Base-by-base conservation (phyloP, 2,113 vertebrate species). In the Drymodes brunneopygia region DNA sequence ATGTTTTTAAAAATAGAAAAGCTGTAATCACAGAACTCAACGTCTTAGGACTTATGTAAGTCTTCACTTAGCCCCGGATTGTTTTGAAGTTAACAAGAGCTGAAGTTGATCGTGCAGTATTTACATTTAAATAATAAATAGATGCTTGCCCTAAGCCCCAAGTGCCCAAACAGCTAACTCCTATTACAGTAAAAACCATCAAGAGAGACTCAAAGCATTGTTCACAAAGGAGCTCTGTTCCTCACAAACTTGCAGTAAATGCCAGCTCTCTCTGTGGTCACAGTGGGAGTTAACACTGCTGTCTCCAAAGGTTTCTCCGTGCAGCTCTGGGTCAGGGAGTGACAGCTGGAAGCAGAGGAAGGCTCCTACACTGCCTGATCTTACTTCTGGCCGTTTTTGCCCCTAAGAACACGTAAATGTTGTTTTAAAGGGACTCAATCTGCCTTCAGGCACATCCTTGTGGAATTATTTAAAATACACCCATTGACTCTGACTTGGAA, bases 61-160 rank as follows among this genome's bases (percentile, higher is more conserved):
- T 47, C 23, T 47, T 38, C 31, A 18, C 85, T 93, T 80, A 86
- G 87, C 74, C 50, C 23, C 3, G 27, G 47, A 11, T 80, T 80
- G 80, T 91, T 91, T 61, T 62, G 90, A 92, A 56, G 51, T 40
- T 90, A 85, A 88, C 15, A 56, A 47, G 92, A 80, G 71, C 75
- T 86, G 90, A 95, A 78, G 90, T 62, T 65, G 74, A 44, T 92
- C 67, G 29, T 77, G 58, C 85, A 86, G 88, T 94, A 70, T 95
- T 97, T 97, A 95, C 81, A 86, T 96, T 94, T 90, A 73, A 94
- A 86, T 94, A 83, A 90, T 80, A 96, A 95, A 92, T 91, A 90
- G 93, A 87, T 82, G 75, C 40, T 87, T 93, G 85, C 81, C 74
- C 66, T 70, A 58, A 82, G 93, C 79, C 86, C 84, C 0, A 7